Evolutionary conservation across 1,140 invertebrate genomes (phyloP).

Genomic region (roundworm (Caenorhabditis elegans)): DNA sequence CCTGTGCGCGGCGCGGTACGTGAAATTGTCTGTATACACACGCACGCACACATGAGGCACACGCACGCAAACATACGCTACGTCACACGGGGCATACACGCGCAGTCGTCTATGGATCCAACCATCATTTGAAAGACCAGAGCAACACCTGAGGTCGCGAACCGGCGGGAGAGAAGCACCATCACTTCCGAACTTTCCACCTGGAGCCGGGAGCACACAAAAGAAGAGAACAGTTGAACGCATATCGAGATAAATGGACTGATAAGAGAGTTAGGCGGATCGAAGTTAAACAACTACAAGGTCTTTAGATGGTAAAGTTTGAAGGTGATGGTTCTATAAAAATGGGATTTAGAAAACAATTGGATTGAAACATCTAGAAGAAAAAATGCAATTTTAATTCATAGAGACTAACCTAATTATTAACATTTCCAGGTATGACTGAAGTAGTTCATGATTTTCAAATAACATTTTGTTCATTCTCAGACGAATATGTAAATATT

Average conservation of each 20-base stretch:
- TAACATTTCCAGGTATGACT: too few relatives aligned
- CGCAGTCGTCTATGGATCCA: conserved; percentile 6
- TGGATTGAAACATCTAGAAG: too few relatives aligned
- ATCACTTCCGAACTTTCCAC: neutral
- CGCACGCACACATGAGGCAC: conserved; percentile 29
- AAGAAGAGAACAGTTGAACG: neutral
- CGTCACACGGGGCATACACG: conserved; percentile 24
- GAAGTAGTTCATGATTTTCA: too few relatives aligned
- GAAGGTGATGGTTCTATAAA: too few relatives aligned
- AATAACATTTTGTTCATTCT: too few relatives aligned
- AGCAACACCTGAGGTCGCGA: conserved; percentile 28
- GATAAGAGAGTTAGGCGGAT: neutral
- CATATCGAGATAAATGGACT: neutral
- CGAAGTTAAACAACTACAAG: neutral
- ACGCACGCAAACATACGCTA: conserved; percentile 32
- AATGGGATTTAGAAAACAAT: too few relatives aligned
- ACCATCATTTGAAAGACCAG: neutral
- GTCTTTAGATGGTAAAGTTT: too few relatives aligned
- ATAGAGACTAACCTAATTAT: too few relatives aligned
- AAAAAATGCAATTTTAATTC: too few relatives aligned
- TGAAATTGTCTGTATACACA: conserved; percentile 33
- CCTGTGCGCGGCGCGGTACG: conserved; percentile 30
- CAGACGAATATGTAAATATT: too few relatives aligned
- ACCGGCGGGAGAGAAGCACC: neutral
- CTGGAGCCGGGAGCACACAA: neutral